phyloP scores from a whole-genome alignment of 2,113 vertebrate species.

The Spermophilus dauricus region DNA sequence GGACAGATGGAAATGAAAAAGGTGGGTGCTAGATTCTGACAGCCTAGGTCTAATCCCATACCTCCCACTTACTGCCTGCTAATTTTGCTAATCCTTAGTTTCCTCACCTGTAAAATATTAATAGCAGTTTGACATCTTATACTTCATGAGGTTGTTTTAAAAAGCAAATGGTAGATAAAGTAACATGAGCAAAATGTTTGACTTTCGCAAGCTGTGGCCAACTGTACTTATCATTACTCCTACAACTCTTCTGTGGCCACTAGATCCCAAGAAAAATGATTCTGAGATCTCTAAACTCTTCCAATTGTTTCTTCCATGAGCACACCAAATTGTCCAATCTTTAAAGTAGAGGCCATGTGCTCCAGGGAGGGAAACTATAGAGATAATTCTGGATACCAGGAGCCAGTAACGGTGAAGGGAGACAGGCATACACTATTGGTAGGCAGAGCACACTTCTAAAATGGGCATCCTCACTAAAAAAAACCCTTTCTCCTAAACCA shows the following conservation, averaged over 20 bases:
- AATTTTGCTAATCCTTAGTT: not conserved
- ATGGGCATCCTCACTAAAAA: not conserved
- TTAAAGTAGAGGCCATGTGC: fast-evolving
- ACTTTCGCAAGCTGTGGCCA: not conserved
- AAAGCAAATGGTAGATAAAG: not conserved
- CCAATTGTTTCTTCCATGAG: not conserved
- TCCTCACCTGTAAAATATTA: not conserved
- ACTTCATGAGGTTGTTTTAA: not conserved
- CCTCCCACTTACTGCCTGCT: too few relatives aligned
- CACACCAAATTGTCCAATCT: not conserved
- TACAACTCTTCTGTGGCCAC: not conserved
- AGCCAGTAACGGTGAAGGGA: fast-evolving
- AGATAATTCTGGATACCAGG: not conserved
- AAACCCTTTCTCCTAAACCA: not conserved
- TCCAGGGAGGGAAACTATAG: not conserved
- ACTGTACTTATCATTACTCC: not conserved
- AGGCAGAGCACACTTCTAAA: not conserved
- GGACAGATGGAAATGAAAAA: not conserved
- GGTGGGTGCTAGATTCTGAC: not conserved
- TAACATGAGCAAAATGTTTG: not conserved
- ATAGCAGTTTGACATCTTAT: too few relatives aligned
- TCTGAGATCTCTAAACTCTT: not conserved
- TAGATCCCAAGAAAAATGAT: not conserved
- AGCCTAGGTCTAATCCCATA: not conserved
- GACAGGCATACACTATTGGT: too few relatives aligned